phyloP scores from a whole-genome alignment of 2,888 invertebrate species.

The Hermodice carunculata region DNA sequence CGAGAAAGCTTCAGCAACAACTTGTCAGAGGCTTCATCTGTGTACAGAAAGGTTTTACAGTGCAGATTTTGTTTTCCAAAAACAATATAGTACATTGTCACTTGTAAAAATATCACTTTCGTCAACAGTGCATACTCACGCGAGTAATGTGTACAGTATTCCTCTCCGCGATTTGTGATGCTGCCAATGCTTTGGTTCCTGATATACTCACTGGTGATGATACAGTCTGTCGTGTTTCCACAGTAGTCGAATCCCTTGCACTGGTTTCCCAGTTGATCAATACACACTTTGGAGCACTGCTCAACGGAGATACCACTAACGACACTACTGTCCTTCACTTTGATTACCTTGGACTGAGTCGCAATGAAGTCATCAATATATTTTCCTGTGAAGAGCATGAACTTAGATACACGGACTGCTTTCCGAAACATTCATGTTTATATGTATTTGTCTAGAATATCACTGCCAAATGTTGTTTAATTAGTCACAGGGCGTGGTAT shows the following conservation, averaged over 20 bases:
- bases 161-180: neutral
- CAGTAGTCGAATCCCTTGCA: constrained; percentile 13
- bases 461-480: too few relatives aligned
- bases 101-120: too few relatives aligned
- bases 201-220: neutral
- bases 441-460: too few relatives aligned
- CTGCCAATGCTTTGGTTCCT: neutral
- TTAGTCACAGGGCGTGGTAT: too few relatives aligned
- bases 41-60: too few relatives aligned
- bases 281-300: constrained; percentile 1
- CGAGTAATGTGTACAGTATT: constrained; percentile 1
- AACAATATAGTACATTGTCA: too few relatives aligned
- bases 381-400: neutral
- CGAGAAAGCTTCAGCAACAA: too few relatives aligned
- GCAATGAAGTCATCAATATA: constrained; percentile 6
- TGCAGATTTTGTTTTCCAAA: too few relatives aligned
- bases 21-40: too few relatives aligned
- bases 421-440: too few relatives aligned
- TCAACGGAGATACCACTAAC: neutral
- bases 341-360: neutral
- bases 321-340: neutral
- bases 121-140: neutral
- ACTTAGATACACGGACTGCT: too few relatives aligned
- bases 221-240: constrained; percentile 8
- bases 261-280: neutral